These are phyloP conservation scores for Piscicola geometra DNA, from an alignment of 2,888 invertebrate species.

Conservation along the genomic window DNA sequence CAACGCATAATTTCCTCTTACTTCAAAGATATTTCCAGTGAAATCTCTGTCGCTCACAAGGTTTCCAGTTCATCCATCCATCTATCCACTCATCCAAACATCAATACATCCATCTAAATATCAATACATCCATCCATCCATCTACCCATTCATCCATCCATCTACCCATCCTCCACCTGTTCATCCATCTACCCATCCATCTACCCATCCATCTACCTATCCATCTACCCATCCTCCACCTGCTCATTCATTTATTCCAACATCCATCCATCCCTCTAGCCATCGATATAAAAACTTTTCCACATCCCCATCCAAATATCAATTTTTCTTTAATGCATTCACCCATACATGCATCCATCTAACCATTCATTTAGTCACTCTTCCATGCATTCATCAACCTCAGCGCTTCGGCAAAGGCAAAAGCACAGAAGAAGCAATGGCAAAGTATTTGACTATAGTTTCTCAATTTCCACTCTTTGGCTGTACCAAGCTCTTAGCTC, in stretches of 20 bases:
- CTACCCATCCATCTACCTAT: too few relatives aligned
- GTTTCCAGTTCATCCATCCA: constrained; percentile 44
- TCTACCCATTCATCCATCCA: too few relatives aligned
- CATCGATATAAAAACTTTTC: background rate
- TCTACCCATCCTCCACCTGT: too few relatives aligned
- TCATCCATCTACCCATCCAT: too few relatives aligned
- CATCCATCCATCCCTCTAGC: too few relatives aligned
- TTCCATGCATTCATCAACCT: constrained; percentile 42
- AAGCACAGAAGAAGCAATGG: constrained; percentile 61
- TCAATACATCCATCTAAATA: too few relatives aligned
- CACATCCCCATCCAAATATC: background rate
- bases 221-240: too few relatives aligned
- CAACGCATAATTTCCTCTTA: constrained; percentile 49
- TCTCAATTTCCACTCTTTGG: constrained; percentile 93
- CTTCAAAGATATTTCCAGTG: constrained; percentile 54
- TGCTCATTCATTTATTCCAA: too few relatives aligned
- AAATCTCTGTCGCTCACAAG: constrained; percentile 56
- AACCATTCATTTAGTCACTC: background rate
- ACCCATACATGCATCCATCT: too few relatives aligned
- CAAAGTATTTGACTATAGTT: constrained; percentile 85
- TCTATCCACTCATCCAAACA: too few relatives aligned
- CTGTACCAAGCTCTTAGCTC: constrained; percentile 75
- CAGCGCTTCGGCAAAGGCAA: constrained; percentile 53
- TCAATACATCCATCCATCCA: too few relatives aligned
- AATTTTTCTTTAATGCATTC: too few relatives aligned